These are phyloP conservation scores for Galaxias olidus DNA, from an alignment of 2,797 vertebrate species.

Conservation along the genomic window DNA sequence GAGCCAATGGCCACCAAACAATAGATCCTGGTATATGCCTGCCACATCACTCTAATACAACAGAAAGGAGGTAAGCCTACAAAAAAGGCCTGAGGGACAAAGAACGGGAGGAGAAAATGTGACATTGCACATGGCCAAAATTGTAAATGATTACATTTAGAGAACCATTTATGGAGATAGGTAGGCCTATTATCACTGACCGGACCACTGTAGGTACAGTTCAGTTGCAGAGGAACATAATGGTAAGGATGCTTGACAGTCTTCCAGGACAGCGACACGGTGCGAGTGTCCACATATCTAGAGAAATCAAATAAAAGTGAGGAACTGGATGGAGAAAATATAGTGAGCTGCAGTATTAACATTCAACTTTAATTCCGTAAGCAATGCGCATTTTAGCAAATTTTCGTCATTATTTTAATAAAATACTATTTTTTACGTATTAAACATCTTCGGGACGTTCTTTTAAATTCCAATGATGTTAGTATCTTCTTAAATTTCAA, in stretches of 20 bases:
- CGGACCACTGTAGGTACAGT: conserved; percentile 87
- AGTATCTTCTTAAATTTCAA: not conserved
- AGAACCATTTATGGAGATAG: conserved; percentile 14
- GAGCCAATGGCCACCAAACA: conserved; percentile 69
- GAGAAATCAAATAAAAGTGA: too few relatives aligned
- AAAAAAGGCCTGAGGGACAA: conserved; percentile 76
- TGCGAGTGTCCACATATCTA: conserved; percentile 74
- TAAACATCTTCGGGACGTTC: not conserved
- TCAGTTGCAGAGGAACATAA: conserved; percentile 83
- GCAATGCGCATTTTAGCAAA: not conserved
- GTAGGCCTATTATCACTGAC: conserved; percentile 64
- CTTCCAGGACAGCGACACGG: conserved; percentile 81
- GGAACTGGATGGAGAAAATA: not conserved
- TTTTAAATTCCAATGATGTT: too few relatives aligned
- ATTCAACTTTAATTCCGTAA: not conserved
- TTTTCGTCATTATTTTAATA: not conserved
- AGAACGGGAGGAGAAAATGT: conserved; percentile 8
- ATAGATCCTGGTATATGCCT: conserved; percentile 76
- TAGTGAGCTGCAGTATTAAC: not conserved
- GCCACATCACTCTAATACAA: conserved; percentile 80
- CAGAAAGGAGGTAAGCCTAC: conserved; percentile 81
- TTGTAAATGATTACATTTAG: not conserved
- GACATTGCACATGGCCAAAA: not conserved
- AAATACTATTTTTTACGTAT: not conserved
- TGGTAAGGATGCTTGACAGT: conserved; percentile 84